phyloP scores from a whole-genome alignment of 1,140 invertebrate genomes.

The Colletes latitarsis region DNA sequence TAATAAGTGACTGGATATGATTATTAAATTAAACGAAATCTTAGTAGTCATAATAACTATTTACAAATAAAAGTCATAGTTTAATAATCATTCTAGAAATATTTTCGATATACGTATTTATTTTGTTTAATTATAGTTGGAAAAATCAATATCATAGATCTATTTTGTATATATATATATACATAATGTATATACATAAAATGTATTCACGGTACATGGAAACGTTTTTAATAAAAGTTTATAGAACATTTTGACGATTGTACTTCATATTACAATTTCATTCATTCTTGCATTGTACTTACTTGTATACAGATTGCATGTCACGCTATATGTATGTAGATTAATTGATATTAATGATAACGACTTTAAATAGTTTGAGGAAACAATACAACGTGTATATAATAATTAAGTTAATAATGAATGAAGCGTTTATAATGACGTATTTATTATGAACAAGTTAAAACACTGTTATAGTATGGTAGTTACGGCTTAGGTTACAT shows the following conservation, averaged over 20 bases:
- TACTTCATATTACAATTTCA: no score
- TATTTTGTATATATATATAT: no score
- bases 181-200: no score
- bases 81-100: no score
- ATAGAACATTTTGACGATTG: neutral
- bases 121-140: no score
- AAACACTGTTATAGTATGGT: no score
- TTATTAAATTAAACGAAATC: neutral
- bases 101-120: no score
- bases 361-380: neutral
- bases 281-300: no score
- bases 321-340: neutral
- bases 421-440: neutral
- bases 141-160: no score
- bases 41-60: neutral
- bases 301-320: no score
- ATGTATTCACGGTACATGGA: neutral
- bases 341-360: neutral
- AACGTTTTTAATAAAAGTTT: neutral
- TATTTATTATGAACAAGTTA: neutral
- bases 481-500: conserved; percentile 27
- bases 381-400: neutral
- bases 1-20: neutral
- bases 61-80: no score
- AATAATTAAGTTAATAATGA: neutral